Evolutionary conservation across 2,113 vertebrate genomes (phyloP), one percentile per base, ranked within the genome.

Genomic region (Psephotus haematonotus): DNA sequence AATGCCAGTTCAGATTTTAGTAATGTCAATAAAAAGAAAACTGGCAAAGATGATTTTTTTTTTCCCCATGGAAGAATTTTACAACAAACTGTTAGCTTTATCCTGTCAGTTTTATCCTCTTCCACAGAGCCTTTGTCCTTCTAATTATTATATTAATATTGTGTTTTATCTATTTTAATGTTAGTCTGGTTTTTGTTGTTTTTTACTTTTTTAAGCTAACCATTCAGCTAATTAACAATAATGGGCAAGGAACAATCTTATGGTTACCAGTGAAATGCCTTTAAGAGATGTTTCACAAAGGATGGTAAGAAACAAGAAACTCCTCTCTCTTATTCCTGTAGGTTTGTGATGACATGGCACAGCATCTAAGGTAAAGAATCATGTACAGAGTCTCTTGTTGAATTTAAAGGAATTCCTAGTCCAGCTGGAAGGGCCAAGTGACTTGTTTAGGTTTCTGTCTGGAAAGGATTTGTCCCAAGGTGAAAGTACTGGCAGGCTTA

Each of bases 311-410:
- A 92, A 81, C 20, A 47, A 43, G 22, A 87, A 82, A 87, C 20
- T 80, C 41, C 53, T 79, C 29, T 88, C 29, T 95, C 44, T 77
- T 59, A 18, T 46, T 96, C 60, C 95, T 96, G 29, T 96, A 99
- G 98, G 95, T 96, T 86, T 98, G 98, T 63, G 96, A 98, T 72
- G 97, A 97, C 37, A 91, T 99, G 49, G 80, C 98, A 55, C 96
- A 98, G 70, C 92, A 98, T 90, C 95, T 99, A 85, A 98, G 98
- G 99, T 99, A 98, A 84, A 69, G 60, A 93, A 60, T 59, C 13
- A 29, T 9, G 4, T 63, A 13, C 27, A 67, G 22, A 15, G 11
- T 65, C 35, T 60, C 37, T 64, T 46, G 2, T 67, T 93, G 41
- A 87, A 72, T 76, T 20, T 59, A 70, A 92, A 62, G 47, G 79